Percentiles rank a stretch among this genome's conserved stretches.
Conservation (phyloP, 2,797 vertebrate genomes). For the Sebastiscus tertius region DNA sequence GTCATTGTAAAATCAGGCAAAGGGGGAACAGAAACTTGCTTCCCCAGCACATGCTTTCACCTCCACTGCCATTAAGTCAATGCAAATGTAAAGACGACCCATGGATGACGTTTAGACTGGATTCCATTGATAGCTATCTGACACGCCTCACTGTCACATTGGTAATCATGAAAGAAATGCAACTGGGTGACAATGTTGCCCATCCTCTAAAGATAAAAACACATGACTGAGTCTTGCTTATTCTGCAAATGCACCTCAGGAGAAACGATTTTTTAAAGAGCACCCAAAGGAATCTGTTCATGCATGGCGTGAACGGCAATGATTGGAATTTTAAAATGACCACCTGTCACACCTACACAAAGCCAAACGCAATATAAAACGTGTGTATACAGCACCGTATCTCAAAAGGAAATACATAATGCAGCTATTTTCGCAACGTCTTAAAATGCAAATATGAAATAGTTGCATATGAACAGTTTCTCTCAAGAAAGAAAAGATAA, state of each 20-base stretch:
- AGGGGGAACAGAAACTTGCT: background rate
- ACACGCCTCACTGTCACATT: background rate
- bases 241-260: conserved; percentile 5
- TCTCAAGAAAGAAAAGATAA: background rate
- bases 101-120: background rate
- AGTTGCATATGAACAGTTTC: background rate
- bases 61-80: background rate
- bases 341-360: background rate
- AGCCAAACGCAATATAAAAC: background rate
- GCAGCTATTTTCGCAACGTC: background rate
- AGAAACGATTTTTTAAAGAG: background rate
- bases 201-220: conserved; percentile 13
- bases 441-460: background rate
- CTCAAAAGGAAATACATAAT: background rate
- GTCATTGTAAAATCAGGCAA: conserved; percentile 10
- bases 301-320: background rate
- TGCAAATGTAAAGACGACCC: background rate
- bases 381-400: background rate
- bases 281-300: background rate
- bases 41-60: background rate
- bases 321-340: conserved; percentile 20
- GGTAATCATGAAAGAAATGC: conserved; percentile 27
- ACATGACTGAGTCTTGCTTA: background rate
- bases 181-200: background rate
- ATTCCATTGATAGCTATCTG: conserved; percentile 39